Conservation (phyloP, 2,113 vertebrate genomes). For the Archocentrus centrarchus region DNA sequence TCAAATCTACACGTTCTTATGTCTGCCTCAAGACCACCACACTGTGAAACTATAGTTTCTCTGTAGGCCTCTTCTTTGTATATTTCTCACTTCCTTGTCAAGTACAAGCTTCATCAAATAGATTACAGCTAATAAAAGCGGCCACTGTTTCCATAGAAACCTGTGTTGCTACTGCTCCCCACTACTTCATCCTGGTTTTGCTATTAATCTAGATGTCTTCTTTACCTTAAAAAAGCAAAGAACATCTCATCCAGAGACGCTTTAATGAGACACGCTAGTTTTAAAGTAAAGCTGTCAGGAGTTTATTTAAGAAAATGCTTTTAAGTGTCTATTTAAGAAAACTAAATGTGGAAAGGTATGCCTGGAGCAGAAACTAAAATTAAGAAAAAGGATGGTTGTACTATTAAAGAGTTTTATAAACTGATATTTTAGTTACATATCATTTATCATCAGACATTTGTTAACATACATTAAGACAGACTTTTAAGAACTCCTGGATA, state of each 20-base stretch:
- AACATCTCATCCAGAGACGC: background rate
- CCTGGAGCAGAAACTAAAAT: background rate
- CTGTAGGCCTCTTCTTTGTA: background rate
- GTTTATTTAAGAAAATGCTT: too few relatives aligned
- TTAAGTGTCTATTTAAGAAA: background rate
- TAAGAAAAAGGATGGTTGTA: background rate
- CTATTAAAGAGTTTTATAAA: background rate
- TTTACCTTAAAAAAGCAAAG: background rate
- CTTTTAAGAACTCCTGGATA: background rate
- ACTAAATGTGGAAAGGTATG: background rate
- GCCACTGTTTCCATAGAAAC: slow-evolving; percentile 69
- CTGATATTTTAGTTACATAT: background rate
- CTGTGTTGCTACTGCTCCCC: slow-evolving; percentile 20
- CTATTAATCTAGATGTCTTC: slow-evolving; percentile 21
- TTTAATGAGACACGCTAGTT: background rate
- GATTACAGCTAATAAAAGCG: slow-evolving; percentile 31
- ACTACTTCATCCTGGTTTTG: slow-evolving; percentile 13
- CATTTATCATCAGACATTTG: background rate
- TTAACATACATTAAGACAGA: too few relatives aligned
- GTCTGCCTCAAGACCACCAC: background rate
- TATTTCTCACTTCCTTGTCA: slow-evolving; percentile 22
- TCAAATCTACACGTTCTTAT: background rate
- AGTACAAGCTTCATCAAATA: slow-evolving; percentile 37
- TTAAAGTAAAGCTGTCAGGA: background rate
- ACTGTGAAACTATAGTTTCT: background rate